These are phyloP conservation scores for Lasioglossum zephyrum DNA, from an alignment of 2,888 invertebrate species.

Conservation along the genomic window DNA sequence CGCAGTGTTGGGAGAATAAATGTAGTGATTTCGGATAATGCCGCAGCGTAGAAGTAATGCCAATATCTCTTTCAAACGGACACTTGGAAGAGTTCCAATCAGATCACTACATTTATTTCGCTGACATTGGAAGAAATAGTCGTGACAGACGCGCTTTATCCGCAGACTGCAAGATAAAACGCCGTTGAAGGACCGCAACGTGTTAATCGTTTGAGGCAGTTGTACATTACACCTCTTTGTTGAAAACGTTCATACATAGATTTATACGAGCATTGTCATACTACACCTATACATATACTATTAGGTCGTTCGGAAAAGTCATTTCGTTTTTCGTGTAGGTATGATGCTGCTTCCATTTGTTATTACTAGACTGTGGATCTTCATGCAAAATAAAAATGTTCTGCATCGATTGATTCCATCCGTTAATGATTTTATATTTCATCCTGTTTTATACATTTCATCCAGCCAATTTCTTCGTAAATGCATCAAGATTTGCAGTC, in stretches of 20 bases:
- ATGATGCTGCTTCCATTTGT: no score
- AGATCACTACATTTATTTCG: slow-evolving; percentile 1
- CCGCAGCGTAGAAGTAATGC: background rate
- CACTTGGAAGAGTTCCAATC: background rate
- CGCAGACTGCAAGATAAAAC: background rate
- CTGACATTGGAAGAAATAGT: background rate
- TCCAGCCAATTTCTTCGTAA: no score
- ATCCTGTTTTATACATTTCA: no score
- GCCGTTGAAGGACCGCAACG: slow-evolving; percentile 1
- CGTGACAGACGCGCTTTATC: background rate
- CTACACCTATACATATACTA: slow-evolving; percentile 19
- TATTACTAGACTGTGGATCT: no score
- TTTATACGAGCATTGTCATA: slow-evolving; percentile 40
- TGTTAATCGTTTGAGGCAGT: slow-evolving; percentile 53
- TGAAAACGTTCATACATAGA: slow-evolving; percentile 41
- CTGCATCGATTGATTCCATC: no score
- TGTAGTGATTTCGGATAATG: background rate
- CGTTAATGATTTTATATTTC: no score
- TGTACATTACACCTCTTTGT: slow-evolving; percentile 64
- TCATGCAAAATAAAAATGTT: no score
- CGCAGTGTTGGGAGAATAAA: background rate
- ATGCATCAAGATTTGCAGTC: no score
- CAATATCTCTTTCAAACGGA: background rate
- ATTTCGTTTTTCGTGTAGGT: no score
- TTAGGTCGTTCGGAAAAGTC: no score